Percentiles rank a stretch among this genome's conserved stretches.
Evolutionary conservation across 2,797 vertebrate genomes (phyloP).

Genomic region (Champsocephalus esox): DNA sequence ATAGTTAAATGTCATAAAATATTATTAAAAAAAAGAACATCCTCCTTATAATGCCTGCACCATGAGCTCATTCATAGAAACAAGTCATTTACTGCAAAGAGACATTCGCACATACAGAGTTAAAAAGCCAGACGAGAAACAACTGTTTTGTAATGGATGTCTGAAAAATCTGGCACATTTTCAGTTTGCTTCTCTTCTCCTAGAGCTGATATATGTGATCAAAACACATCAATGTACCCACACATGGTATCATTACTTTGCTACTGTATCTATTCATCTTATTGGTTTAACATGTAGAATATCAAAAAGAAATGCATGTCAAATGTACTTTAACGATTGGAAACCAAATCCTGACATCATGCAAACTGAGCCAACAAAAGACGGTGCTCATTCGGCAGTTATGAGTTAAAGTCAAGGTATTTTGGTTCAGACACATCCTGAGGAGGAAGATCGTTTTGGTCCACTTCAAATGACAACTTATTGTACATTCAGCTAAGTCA

Average conservation of each 20-base stretch:
- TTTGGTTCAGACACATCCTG: constrained; percentile 72
- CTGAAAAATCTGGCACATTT: constrained; percentile 24
- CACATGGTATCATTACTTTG: constrained; percentile 39
- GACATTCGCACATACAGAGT: constrained; percentile 37
- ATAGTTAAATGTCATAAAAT: constrained; percentile 11
- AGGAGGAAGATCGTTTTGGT: constrained; percentile 73
- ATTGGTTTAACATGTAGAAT: constrained; percentile 30
- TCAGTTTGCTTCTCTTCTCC: constrained; percentile 7
- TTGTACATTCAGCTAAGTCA: constrained; percentile 73
- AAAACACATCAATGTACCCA: constrained; percentile 32
- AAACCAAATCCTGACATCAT: constrained; percentile 68
- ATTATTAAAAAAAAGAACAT: constrained; percentile 38
- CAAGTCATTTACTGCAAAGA: constrained; percentile 21
- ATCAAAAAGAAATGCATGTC: constrained; percentile 38
- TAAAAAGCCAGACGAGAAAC: constrained; percentile 51
- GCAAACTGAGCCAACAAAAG: constrained; percentile 55
- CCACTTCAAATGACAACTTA: constrained; percentile 51
- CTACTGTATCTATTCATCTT: constrained; percentile 53
- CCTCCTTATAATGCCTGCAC: constrained; percentile 18
- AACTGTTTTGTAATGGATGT: constrained; percentile 24
- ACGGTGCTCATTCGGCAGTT: constrained; percentile 28
- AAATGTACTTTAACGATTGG: constrained; percentile 47
- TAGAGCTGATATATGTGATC: constrained; percentile 10
- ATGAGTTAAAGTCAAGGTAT: constrained; percentile 41
- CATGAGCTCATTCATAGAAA: constrained; percentile 41